phyloP scores from a whole-genome alignment of 2,888 invertebrate species.

The Eumerus sabulonum region DNA sequence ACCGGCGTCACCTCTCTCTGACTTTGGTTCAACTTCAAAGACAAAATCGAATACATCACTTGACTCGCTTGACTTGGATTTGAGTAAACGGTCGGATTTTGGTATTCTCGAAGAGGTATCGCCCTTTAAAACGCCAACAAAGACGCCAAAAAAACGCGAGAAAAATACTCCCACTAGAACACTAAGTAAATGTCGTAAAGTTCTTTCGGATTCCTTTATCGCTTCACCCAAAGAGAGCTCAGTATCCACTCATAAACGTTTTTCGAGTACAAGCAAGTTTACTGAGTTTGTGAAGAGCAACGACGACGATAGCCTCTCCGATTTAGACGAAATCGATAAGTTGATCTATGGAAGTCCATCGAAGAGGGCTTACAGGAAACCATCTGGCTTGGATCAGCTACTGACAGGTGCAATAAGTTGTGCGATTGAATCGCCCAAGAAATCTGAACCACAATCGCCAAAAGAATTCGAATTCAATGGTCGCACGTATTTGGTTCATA shows the following conservation, averaged over 20 bases:
- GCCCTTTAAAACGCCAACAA: slow-evolving; percentile 65
- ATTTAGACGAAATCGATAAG: slow-evolving; percentile 75
- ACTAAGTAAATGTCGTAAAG: slow-evolving; percentile 44
- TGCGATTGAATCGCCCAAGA: slow-evolving; percentile 18
- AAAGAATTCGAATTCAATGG: slow-evolving; percentile 74
- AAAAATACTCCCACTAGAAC: slow-evolving; percentile 7
- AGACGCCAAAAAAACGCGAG: slow-evolving; percentile 50
- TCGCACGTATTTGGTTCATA: slow-evolving; percentile 78
- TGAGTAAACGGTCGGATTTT: slow-evolving; percentile 74
- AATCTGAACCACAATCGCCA: slow-evolving; percentile 8
- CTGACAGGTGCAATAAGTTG: slow-evolving; percentile 72
- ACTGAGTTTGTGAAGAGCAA: slow-evolving; percentile 70
- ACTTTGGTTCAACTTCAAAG: slow-evolving; percentile 20
- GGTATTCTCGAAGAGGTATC: slow-evolving; percentile 74
- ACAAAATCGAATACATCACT: slow-evolving; percentile 13
- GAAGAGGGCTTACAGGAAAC: slow-evolving; percentile 59
- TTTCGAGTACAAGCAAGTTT: slow-evolving; percentile 67
- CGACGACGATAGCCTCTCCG: slow-evolving; percentile 67
- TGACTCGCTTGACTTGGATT: slow-evolving; percentile 47
- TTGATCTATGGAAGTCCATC: slow-evolving; percentile 71
- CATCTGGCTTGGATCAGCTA: slow-evolving; percentile 74
- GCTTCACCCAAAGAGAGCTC: slow-evolving; percentile 70
- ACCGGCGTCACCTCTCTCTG: slow-evolving; percentile 12
- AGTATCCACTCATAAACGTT: too few species aligned
- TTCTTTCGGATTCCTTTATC: slow-evolving; percentile 74